These are phyloP conservation scores for Psilanteris sp. DNA, from an alignment of 1,140 invertebrate species.

Conservation along the genomic window DNA sequence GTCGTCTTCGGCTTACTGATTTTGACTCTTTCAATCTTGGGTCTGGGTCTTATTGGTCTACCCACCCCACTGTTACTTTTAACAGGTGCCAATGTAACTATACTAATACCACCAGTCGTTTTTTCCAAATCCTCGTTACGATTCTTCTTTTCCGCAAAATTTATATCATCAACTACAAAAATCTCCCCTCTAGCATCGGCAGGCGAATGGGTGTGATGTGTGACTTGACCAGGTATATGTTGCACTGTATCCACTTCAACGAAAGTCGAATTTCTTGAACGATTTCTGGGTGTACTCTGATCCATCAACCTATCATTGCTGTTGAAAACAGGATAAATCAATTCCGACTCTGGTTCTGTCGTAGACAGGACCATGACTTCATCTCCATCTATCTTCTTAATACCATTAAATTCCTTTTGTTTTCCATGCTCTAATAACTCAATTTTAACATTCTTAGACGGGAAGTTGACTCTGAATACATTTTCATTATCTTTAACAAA, in stretches of 20 bases:
- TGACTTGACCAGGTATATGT: constrained; percentile 62
- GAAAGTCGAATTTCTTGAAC: constrained; percentile 72
- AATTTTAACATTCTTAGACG: constrained; percentile 49
- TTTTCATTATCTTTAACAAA: constrained; percentile 55
- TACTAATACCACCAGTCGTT: constrained; percentile 69
- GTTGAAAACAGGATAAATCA: constrained; percentile 56
- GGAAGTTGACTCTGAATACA: constrained; percentile 26
- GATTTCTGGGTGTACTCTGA: constrained; percentile 2
- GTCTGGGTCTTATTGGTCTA: constrained; percentile 70
- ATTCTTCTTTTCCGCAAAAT: constrained; percentile 41
- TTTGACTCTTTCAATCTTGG: constrained; percentile 67
- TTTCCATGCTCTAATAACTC: constrained; percentile 45
- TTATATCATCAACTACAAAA: constrained; percentile 32
- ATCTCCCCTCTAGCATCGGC: constrained; percentile 23
- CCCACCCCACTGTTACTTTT: constrained; percentile 74
- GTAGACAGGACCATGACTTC: constrained; percentile 46
- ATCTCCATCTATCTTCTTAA: constrained; percentile 38
- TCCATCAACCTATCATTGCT: constrained; percentile 59
- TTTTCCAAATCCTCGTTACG: constrained; percentile 76
- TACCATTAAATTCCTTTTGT: background rate
- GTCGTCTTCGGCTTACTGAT: background rate
- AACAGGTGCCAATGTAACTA: constrained; percentile 71
- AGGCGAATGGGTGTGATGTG: constrained; percentile 28
- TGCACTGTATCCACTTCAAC: constrained; percentile 72
- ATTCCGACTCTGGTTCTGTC: constrained; percentile 64